phyloP scores from a whole-genome alignment of 2,888 invertebrate genomes.

The Autographa gamma region DNA sequence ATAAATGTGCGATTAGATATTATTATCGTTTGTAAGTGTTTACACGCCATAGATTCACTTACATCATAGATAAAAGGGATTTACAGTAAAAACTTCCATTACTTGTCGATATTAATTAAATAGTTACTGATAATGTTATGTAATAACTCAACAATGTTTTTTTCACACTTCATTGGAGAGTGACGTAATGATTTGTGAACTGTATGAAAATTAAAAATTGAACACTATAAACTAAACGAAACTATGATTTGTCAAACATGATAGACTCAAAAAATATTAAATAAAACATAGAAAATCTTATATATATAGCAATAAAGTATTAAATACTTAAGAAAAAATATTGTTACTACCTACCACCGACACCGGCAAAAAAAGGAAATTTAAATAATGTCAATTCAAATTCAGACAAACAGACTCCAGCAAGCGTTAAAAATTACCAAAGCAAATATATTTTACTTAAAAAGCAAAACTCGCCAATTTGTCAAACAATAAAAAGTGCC shows the following conservation, averaged over 20 bases:
- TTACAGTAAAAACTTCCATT: slow-evolving; percentile 35
- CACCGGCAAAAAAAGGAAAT: neutral
- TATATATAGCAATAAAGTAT: no score
- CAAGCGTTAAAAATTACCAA: neutral
- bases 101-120: slow-evolving; percentile 13
- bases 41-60: slow-evolving; percentile 3
- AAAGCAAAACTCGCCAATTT: neutral
- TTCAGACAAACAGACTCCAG: neutral
- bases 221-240: no score
- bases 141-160: neutral
- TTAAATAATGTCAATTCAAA: neutral
- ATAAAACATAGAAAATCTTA: no score
- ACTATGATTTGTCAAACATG: no score
- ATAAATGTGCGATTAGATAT: slow-evolving; percentile 19
- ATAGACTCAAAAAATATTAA: no score
- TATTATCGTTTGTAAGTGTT: slow-evolving; percentile 21
- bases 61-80: slow-evolving; percentile 15
- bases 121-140: neutral
- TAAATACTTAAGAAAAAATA: no score
- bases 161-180: no score
- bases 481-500: neutral
- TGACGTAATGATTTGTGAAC: no score
- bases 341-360: no score
- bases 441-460: slow-evolving; percentile 4
- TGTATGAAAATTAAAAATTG: no score